Conservation (phyloP, 2,113 vertebrate species). For the Chaetorhynchus papuensis region DNA sequence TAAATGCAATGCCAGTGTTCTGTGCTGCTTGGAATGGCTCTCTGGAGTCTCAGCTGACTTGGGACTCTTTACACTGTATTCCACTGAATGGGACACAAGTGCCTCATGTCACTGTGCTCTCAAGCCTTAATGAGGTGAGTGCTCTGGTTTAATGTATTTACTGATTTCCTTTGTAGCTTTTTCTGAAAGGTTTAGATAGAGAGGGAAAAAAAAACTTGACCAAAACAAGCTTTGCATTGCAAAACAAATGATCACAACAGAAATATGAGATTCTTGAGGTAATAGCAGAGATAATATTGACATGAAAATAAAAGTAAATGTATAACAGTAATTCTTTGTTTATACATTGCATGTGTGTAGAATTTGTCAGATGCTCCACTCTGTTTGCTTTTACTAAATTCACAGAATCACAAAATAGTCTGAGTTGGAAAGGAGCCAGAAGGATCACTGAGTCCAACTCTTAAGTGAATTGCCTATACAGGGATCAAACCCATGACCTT, state of each 20-base stretch:
- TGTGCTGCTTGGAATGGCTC: not conserved
- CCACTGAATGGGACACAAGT: not conserved
- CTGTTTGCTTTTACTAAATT: not conserved
- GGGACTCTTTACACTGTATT: not conserved
- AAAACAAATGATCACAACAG: not conserved
- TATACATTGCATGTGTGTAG: not conserved
- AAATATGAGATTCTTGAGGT: not conserved
- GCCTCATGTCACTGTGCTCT: not conserved
- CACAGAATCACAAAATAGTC: not conserved
- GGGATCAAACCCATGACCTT: not conserved
- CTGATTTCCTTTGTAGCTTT: not conserved
- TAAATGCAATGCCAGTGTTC: not conserved
- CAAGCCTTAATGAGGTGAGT: not conserved
- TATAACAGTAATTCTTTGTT: not conserved
- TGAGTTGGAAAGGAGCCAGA: not conserved
- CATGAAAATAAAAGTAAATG: not conserved
- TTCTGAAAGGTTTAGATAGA: slow-evolving; percentile 8
- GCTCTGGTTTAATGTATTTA: not conserved
- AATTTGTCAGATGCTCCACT: not conserved
- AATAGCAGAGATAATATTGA: not conserved
- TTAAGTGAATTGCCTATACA: not conserved
- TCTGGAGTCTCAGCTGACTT: not conserved
- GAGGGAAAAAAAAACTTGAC: not conserved
- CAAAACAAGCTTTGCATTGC: not conserved
- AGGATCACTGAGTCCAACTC: not conserved